Conservation (phyloP, 2,888 invertebrate species). For the Elysia crispata region DNA sequence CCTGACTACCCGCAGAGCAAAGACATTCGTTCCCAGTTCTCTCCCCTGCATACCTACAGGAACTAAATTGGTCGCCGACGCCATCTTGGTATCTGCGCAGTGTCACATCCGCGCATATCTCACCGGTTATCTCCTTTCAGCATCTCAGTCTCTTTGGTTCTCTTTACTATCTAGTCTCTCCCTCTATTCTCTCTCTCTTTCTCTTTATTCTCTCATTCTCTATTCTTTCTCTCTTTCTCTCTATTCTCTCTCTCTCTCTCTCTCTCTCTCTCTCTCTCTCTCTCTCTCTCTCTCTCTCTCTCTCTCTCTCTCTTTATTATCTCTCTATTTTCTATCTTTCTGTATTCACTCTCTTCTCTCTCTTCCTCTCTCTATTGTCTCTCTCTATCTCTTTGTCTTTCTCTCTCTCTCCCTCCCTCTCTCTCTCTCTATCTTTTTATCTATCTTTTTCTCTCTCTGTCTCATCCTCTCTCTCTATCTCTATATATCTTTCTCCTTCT, state of each 20-base stretch:
- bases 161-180: not conserved
- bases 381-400: not conserved
- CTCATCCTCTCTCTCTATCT: no score
- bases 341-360: not conserved
- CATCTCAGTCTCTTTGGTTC: not conserved
- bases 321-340: not conserved
- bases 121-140: slow-evolving; percentile 25
- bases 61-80: slow-evolving; percentile 6
- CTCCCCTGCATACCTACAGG: slow-evolving; percentile 10
- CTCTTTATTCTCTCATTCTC: no score
- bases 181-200: not conserved
- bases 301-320: slow-evolving; percentile 10
- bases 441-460: no score
- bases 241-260: slow-evolving; percentile 11
- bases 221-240: not conserved
- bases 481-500: no score
- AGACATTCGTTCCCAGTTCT: slow-evolving; percentile 1
- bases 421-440: not conserved
- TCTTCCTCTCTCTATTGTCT: not conserved
- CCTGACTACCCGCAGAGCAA: slow-evolving; percentile 9
- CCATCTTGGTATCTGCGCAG: slow-evolving; percentile 44
- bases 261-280: slow-evolving; percentile 14
- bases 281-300: slow-evolving; percentile 13
- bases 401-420: not conserved
- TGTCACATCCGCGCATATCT: slow-evolving; percentile 43